Base-by-base conservation (phyloP, 2,113 vertebrate species). In the Austrofundulus limnaeus region DNA sequence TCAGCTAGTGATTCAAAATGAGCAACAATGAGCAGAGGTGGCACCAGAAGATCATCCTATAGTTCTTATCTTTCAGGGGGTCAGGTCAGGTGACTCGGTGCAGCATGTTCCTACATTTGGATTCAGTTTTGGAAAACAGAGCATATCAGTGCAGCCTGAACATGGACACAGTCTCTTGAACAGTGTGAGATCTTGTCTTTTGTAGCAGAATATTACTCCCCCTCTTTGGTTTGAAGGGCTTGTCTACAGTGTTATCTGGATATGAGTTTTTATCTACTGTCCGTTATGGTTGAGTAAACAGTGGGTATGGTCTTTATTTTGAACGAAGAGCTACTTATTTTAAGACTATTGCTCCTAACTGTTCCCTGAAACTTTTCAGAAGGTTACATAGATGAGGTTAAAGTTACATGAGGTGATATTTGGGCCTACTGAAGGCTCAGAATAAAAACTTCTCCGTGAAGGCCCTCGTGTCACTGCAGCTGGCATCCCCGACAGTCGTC, bases 401-500 rank as follows among this genome's bases (percentile, higher is more conserved):
- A 21, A 48, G 61, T 82, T 81, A 66, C 37, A 76, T 74, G 24
- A 86, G 75, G 76, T 71, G 76, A 81, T 60, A 60, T 57, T 77
- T 19, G 55, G 68, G 47, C 52, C 66, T 11, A 8, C n/a, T 57
- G 47, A 59, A 59, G 65, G 55, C 77, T 66, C 63, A 49, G 20
- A 70, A 25, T 5, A 9, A 24, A 13, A n/a, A 0, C 62, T 66
- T 72, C 57, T 14, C 80, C 39, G 62, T 25, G 1, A 21, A 37
- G 10, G 37, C 10, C 1, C 34, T 16, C 2, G 46, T 17, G 43
- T 87, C 78, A 90, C 88, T 91, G 89, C 6, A 91, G 78, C 67
- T 90, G 85, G 70, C 88, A 91, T 45, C 89, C 88, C 66, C 86
- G 68, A 39, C 89, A 91, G 84, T 91, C 89, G 4, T 91, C 88